Evolutionary conservation across 2,888 invertebrate species (phyloP).

Genomic region (Plebejus argus): DNA sequence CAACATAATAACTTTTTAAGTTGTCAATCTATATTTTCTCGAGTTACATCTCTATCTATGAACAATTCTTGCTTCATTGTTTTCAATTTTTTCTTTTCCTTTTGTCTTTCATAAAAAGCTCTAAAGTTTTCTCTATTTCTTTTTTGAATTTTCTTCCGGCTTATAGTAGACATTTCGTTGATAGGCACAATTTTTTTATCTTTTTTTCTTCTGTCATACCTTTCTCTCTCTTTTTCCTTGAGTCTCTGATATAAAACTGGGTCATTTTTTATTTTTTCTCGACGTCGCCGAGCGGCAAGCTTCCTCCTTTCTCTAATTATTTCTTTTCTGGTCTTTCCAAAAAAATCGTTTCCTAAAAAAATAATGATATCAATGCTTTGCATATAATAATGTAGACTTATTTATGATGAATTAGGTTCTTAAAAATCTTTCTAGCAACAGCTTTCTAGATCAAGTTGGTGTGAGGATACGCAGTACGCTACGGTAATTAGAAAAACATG

Average conservation of each 20-base stretch:
- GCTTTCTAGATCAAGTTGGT: no score
- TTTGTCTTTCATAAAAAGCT: background rate
- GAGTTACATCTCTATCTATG: background rate
- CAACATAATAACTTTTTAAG: no score
- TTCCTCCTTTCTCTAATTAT: background rate
- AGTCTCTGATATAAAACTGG: background rate
- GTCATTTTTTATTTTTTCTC: background rate
- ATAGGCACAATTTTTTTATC: constrained; percentile 1
- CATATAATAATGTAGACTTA: background rate
- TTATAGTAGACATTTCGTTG: background rate
- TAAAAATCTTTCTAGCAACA: no score
- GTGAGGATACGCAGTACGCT: no score
- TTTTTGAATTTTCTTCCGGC: background rate
- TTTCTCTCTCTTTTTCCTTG: constrained; percentile 6
- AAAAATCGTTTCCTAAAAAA: background rate
- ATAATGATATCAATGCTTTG: background rate
- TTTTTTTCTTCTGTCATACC: background rate
- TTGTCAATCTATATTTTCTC: no score
- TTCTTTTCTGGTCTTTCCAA: background rate
- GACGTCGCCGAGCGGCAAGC: constrained; percentile 8
- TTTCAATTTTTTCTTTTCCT: background rate
- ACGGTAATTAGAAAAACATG: no score
- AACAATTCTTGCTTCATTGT: background rate
- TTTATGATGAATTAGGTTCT: background rate
- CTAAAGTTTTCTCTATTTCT: background rate